Conservation (phyloP, 2,113 vertebrate species). For the Oryzias celebensis region DNA sequence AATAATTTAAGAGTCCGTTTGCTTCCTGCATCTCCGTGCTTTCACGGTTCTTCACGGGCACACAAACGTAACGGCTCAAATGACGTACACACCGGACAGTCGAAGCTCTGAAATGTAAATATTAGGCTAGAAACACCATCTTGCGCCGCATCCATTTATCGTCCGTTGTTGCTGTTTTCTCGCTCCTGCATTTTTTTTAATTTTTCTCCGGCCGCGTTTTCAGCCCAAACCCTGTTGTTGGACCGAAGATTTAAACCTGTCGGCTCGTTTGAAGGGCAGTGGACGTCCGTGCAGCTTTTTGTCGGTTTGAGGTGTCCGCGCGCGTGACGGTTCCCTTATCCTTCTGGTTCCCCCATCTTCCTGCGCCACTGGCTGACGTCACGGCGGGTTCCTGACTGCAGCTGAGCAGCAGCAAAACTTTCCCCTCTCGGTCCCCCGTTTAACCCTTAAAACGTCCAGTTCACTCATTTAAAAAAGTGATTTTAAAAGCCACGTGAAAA, state of each 20-base stretch:
- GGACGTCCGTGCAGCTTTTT: background rate
- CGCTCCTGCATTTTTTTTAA: no score
- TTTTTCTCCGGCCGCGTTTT: no score
- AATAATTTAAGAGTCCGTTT: background rate
- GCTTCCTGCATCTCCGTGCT: no score
- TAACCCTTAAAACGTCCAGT: no score
- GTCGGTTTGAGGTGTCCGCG: constrained; percentile 30
- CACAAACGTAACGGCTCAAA: background rate
- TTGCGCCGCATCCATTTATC: constrained; percentile 4
- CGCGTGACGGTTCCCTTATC: background rate
- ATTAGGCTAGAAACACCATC: constrained; percentile 6
- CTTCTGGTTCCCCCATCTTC: constrained; percentile 36
- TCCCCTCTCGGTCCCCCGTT: no score
- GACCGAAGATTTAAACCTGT: background rate
- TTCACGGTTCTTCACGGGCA: no score
- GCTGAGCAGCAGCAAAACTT: constrained; percentile 7
- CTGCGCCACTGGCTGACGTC: constrained; percentile 63
- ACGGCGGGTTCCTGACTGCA: constrained; percentile 33
- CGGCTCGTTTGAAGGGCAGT: no score
- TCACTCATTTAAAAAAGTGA: no score
- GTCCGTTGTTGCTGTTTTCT: background rate
- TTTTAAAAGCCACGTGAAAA: no score
- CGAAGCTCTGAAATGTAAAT: background rate
- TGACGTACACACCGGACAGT: no score
- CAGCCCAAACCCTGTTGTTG: background rate